phyloP scores from a whole-genome alignment of 1,140 invertebrate species.

The Elysia chlorotica region DNA sequence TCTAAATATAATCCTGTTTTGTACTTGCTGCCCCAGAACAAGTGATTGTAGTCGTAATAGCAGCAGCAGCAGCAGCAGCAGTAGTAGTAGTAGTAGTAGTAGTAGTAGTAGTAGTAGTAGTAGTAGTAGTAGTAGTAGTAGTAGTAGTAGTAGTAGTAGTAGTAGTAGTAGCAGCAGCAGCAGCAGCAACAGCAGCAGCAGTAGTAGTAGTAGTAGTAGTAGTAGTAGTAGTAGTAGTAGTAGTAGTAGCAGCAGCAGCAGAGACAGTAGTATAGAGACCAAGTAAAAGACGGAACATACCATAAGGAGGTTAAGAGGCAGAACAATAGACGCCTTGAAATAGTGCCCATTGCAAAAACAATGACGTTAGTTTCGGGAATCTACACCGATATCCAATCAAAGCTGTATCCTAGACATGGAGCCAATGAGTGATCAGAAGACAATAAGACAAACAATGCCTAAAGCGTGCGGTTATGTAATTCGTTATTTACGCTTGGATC shows the following conservation, averaged over 20 bases:
- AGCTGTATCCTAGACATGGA: background rate
- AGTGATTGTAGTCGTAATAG: conserved; percentile 1
- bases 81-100: conserved; percentile 11
- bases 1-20: background rate
- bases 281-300: background rate
- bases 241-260: background rate
- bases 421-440: too few species aligned
- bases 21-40: background rate
- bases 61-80: background rate
- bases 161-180: background rate
- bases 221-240: background rate
- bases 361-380: background rate
- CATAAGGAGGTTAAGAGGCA: background rate
- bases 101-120: conserved; percentile 14
- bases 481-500: background rate
- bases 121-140: conserved; percentile 14
- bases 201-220: background rate
- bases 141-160: conserved; percentile 13
- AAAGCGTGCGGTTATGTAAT: background rate
- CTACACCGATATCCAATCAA: background rate
- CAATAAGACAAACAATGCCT: too few species aligned
- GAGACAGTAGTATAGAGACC: background rate
- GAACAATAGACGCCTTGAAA: background rate
- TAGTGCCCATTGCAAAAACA: background rate
- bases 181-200: background rate